Evolutionary conservation across 2,888 invertebrate genomes (phyloP), one percentile per base, ranked within the genome.

Genomic region (Aporophyla nigra): DNA sequence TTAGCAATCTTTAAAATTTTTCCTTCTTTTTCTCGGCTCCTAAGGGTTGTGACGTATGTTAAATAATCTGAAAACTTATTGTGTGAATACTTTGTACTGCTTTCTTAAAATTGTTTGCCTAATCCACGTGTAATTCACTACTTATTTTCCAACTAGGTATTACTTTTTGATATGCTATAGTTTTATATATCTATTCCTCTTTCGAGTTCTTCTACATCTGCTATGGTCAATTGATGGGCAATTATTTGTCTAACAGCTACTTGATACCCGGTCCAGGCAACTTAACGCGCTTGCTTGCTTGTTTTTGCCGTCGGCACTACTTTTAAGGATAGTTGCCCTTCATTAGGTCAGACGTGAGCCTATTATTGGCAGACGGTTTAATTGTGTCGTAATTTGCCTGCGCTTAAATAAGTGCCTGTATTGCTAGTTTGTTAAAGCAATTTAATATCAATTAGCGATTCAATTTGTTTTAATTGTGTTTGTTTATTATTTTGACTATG

Each of bases 251-350:
- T 90, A 92, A 89, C 87, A 82, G 87, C 88, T 88, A 84, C 86
- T 87, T 84, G 87, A 88, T 88, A 88, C 85, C 80, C 76, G 82
- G 83, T 77, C 80, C 62, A 71, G 77, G 83, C 86, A 83, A 85
- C 84, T 88, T 92, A 93, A 89, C 90, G 89, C 90, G 83, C 84
- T 88, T 83, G 87, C 84, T 83, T 84, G 88, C 88, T 81, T 84
- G 90, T 93, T 94, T 94, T 94, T 94, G 91, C 89, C 78, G 91
- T 86, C 92, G 93, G 92, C 91, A 83, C 71, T 82, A 86, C 90
- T 89, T 88, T 90, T 89, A 90, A 88, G 91, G 88, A 90, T 90
- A 88, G 90, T 92, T 92, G 90, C 85, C 90, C 88, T 91, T 92
- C 92, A 92, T 93, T 93, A 93, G 88, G 87, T 89, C 87, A 89